These are phyloP conservation scores for Spea multiplicata DNA, from an alignment of 2,113 vertebrate genomes.

Conservation along the genomic window DNA sequence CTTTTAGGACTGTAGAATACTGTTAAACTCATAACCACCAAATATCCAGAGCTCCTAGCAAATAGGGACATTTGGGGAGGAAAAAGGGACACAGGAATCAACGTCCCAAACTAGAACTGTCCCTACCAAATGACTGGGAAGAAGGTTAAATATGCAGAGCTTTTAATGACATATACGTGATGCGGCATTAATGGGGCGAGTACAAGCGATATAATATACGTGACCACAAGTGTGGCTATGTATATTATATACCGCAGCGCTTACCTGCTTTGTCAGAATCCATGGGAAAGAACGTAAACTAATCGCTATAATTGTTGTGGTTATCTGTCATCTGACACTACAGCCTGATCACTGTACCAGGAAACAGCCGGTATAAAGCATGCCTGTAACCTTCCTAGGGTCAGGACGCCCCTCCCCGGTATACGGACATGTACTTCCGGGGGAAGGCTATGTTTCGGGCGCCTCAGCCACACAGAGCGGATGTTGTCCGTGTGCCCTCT, in stretches of 20 bases:
- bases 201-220: no score
- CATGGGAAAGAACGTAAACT: slow-evolving; percentile 3
- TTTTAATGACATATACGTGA: no score
- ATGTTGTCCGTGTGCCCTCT: not conserved
- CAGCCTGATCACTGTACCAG: not conserved
- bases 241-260: not conserved
- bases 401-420: slow-evolving; percentile 3
- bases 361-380: not conserved
- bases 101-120: no score
- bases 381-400: slow-evolving; percentile 31
- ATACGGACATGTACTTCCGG: slow-evolving; percentile 17
- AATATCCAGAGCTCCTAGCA: no score
- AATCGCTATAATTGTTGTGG: not conserved
- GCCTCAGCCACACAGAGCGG: not conserved
- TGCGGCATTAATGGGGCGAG: no score
- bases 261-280: slow-evolving; percentile 31
- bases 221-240: no score
- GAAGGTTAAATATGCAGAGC: no score
- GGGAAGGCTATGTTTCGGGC: not conserved
- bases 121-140: no score
- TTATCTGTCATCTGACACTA: not conserved
- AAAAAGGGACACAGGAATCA: no score
- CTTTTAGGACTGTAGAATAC: no score
- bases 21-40: no score
- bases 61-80: no score